Percentiles rank a stretch among this genome's conserved stretches.
Evolutionary conservation across 2,797 vertebrate genomes (phyloP).

Genomic region (Pseudocheirus occidentalis): DNA sequence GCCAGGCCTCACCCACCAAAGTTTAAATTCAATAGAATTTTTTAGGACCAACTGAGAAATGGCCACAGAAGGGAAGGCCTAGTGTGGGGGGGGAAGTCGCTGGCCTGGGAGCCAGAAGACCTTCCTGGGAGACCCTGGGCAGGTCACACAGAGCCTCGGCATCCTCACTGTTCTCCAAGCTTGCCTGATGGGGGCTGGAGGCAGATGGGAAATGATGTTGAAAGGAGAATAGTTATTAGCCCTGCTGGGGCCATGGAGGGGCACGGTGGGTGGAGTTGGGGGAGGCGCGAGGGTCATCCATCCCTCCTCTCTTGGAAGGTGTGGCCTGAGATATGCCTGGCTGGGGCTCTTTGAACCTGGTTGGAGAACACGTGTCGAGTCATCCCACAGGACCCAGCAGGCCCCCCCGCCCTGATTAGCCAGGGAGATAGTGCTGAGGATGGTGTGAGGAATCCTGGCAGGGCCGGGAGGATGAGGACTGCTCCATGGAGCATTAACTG

Average conservation of each 20-base stretch:
- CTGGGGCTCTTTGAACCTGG: neutral
- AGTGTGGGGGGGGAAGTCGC: rapidly evolving
- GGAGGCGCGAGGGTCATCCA: no score
- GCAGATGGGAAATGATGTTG: neutral
- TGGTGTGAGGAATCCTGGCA: neutral
- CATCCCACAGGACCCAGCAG: neutral
- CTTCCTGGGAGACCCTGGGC: neutral
- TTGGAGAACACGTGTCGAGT: neutral
- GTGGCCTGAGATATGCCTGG: neutral
- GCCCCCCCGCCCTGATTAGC: neutral
- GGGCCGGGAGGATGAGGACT: neutral
- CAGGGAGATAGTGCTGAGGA: neutral
- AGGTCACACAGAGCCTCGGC: neutral
- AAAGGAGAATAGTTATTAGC: neutral
- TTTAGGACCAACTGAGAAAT: neutral
- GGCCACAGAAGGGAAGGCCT: neutral
- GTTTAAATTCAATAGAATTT: neutral
- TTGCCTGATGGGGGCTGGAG: neutral
- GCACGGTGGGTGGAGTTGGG: no score
- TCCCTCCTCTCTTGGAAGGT: neutral
- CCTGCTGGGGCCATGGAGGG: neutral
- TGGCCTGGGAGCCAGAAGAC: neutral
- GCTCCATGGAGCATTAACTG: neutral
- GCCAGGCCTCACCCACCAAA: neutral
- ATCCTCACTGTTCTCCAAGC: neutral